Evolutionary conservation across 2,797 vertebrate species (phyloP).

Genomic region (Oreochromis grahami): DNA sequence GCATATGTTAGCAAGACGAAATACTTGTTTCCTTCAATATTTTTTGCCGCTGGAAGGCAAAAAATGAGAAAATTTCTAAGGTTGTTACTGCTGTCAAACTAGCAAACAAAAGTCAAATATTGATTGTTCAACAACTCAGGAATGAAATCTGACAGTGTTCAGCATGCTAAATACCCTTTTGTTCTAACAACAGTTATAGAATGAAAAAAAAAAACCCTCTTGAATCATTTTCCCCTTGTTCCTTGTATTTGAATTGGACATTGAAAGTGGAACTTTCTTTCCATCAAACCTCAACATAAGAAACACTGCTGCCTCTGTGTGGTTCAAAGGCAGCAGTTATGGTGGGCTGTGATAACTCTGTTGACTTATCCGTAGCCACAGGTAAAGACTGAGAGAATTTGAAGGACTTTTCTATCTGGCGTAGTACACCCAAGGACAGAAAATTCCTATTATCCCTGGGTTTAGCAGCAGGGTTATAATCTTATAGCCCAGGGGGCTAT

Average conservation of each 20-base stretch:
- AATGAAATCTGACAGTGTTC: background rate
- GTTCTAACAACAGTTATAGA: background rate
- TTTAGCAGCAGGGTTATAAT: constrained; percentile 52
- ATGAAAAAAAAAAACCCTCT: background rate
- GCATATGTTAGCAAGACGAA: background rate
- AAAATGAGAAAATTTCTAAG: background rate
- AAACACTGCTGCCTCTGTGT: background rate
- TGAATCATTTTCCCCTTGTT: background rate
- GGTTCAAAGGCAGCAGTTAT: background rate
- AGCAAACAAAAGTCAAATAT: background rate
- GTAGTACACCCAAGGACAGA: constrained; percentile 45
- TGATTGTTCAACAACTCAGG: background rate
- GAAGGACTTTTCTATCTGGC: constrained; percentile 53
- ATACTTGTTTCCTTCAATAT: background rate
- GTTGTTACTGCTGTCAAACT: background rate
- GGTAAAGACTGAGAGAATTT: constrained; percentile 42
- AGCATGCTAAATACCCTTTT: background rate
- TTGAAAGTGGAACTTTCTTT: background rate
- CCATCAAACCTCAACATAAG: background rate
- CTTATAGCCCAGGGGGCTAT: constrained; percentile 13
- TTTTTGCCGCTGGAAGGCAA: too few species aligned
- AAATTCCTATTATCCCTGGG: constrained; percentile 44
- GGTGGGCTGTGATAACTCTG: background rate
- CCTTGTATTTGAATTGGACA: background rate
- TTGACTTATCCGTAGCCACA: constrained; percentile 39